A percentile compares a stretch with the other conserved stretches of the same genome.
Evolutionary conservation across 2,797 vertebrate species (phyloP).

Genomic region (Hippocampus kuda): DNA sequence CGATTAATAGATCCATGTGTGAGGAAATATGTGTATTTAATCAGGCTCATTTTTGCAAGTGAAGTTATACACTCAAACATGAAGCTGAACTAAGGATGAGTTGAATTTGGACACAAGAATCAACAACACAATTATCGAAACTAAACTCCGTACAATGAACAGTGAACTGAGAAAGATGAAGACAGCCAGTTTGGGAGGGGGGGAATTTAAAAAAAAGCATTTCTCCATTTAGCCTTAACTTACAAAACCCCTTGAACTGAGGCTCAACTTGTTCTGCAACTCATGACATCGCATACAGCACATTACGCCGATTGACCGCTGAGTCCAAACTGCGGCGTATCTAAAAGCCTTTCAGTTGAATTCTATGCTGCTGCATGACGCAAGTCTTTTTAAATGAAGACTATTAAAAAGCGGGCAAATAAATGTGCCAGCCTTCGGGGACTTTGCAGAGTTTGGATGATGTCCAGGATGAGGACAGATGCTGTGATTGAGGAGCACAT

Average conservation of each 20-base stretch:
- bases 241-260: neutral
- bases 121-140: neutral
- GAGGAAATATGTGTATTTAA: neutral
- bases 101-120: neutral
- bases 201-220: neutral
- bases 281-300: neutral
- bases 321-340: conserved; percentile 7
- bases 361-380: conserved; percentile 25
- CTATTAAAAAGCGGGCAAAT: conserved; percentile 9
- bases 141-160: neutral
- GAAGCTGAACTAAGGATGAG: neutral
- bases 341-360: conserved; percentile 6
- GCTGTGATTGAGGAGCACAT: conserved; percentile 50
- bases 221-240: neutral
- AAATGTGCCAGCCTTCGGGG: conserved; percentile 17
- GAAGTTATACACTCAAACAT: neutral
- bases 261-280: neutral
- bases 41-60: neutral
- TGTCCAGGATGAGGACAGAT: conserved; percentile 53
- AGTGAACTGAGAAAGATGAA: neutral
- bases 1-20: neutral
- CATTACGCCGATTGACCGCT: neutral
- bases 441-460: conserved; percentile 38
- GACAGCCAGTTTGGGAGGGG: neutral
- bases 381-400: conserved; percentile 26